Evolutionary conservation across 2,888 invertebrate genomes (phyloP).

Genomic region (Mamestra brassicae): DNA sequence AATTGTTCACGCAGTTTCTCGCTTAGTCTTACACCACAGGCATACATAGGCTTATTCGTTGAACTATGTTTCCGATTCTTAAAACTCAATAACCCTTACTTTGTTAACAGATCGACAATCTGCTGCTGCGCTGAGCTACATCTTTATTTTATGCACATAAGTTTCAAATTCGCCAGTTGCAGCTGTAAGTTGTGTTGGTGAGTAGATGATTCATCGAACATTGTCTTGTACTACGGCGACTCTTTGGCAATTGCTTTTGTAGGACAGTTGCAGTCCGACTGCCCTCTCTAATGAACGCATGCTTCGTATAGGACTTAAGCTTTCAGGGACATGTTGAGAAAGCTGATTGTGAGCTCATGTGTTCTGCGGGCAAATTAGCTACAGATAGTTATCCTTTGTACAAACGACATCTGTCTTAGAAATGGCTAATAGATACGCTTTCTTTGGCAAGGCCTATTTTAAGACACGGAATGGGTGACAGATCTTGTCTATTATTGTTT

Average conservation of each 20-base stretch:
- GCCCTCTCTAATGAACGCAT: slow-evolving; percentile 61
- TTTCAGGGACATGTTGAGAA: slow-evolving; percentile 61
- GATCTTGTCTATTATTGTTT: slow-evolving; percentile 8
- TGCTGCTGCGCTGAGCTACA: not conserved
- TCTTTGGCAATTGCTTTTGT: slow-evolving; percentile 65
- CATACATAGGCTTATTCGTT: slow-evolving; percentile 25
- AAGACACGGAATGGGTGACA: not conserved
- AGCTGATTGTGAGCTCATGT: slow-evolving; percentile 37
- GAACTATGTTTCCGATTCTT: slow-evolving; percentile 58
- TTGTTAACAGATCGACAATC: slow-evolving; percentile 35
- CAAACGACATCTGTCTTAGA: not conserved
- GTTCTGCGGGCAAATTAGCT: slow-evolving; percentile 45
- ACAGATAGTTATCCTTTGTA: slow-evolving; percentile 26
- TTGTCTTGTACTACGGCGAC: slow-evolving; percentile 69
- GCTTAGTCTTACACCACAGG: slow-evolving; percentile 22
- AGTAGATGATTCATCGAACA: slow-evolving; percentile 77
- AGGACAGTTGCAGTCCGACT: slow-evolving; percentile 58
- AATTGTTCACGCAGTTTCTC: slow-evolving; percentile 24
- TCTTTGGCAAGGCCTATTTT: not conserved
- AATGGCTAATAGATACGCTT: not conserved
- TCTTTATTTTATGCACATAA: not conserved
- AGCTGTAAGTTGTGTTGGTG: slow-evolving; percentile 6
- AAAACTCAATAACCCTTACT: slow-evolving; percentile 63
- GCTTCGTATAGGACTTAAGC: slow-evolving; percentile 36
- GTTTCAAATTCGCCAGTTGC: slow-evolving; percentile 11